phyloP scores from a whole-genome alignment of 1,140 invertebrate genomes.

The Meloidogyne hapla region DNA sequence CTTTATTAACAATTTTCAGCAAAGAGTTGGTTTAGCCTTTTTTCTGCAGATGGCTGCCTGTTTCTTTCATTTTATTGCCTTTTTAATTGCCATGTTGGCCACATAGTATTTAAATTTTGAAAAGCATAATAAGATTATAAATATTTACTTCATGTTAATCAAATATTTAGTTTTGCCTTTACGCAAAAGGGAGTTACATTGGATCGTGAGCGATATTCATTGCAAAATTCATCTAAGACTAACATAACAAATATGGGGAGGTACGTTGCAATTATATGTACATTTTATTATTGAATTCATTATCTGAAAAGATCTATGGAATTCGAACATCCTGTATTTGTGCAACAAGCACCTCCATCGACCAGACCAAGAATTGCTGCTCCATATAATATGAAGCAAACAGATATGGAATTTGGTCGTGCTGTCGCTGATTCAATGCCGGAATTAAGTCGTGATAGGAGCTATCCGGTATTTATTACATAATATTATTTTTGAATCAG shows the following conservation, averaged over 20 bases:
- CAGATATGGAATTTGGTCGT: constrained; percentile 39
- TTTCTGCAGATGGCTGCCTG: constrained; percentile 63
- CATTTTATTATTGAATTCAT: constrained; percentile 1
- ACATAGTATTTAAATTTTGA: constrained; percentile 43
- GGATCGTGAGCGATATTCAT: constrained; percentile 54
- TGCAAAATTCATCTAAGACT: constrained; percentile 57
- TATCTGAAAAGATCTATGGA: constrained; percentile 61
- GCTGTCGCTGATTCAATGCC: constrained; percentile 61
- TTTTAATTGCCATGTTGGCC: constrained; percentile 58
- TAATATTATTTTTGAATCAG: too few relatives aligned
- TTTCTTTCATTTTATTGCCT: constrained; percentile 61
- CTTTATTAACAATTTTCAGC: constrained; percentile 46
- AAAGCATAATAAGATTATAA: not conserved
- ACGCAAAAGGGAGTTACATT: constrained; percentile 48
- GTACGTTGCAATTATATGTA: constrained; percentile 31
- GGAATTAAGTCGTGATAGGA: constrained; percentile 44
- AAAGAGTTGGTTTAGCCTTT: constrained; percentile 62
- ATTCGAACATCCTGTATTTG: constrained; percentile 59
- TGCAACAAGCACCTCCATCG: constrained; percentile 29
- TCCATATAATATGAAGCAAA: constrained; percentile 41
- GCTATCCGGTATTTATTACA: constrained; percentile 17
- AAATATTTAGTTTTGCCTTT: constrained; percentile 48
- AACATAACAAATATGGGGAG: constrained; percentile 62
- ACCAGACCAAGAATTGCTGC: constrained; percentile 10
- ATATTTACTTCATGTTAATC: too few relatives aligned